phyloP scores from a whole-genome alignment of 2,888 invertebrate genomes.

The Eristalis arbustorum region DNA sequence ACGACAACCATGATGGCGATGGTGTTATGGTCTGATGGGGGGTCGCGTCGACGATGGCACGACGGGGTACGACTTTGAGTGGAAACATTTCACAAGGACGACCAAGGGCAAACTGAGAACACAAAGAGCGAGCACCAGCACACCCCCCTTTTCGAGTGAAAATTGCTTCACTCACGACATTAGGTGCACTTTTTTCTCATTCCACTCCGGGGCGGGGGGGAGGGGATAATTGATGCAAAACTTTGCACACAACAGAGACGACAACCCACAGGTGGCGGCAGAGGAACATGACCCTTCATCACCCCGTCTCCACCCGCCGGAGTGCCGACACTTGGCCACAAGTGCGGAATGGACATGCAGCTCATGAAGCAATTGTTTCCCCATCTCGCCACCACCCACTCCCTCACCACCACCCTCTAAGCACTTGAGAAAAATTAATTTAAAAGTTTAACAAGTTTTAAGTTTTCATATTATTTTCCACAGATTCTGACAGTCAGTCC shows the following conservation, averaged over 20 bases:
- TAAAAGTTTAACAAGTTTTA: constrained; percentile 69
- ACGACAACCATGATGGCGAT: not conserved
- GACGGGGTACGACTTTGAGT: not conserved
- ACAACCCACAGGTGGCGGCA: constrained; percentile 55
- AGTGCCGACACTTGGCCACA: constrained; percentile 49
- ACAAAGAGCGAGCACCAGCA: constrained; percentile 2
- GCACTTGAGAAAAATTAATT: constrained; percentile 65
- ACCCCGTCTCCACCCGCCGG: not conserved
- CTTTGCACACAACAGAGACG: constrained; percentile 32
- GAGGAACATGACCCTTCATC: not conserved
- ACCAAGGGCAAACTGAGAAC: constrained; percentile 54
- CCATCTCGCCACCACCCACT: not conserved
- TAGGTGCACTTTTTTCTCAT: not conserved
- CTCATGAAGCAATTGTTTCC: constrained; percentile 39
- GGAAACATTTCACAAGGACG: constrained; percentile 55
- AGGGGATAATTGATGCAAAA: constrained; percentile 62
- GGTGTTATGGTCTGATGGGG: not conserved
- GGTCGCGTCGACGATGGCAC: not conserved
- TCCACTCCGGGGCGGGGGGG: no score
- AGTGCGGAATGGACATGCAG: constrained; percentile 57
- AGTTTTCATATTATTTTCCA: constrained; percentile 59
- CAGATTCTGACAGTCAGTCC: not conserved
- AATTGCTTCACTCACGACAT: constrained; percentile 42
- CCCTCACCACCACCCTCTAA: no score
- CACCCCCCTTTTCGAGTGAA: constrained; percentile 26